Evolutionary conservation across 64 coral and sea anemone genomes (phyloP), one percentile per base, ranked within the genome.

Genomic region (Dendrophyllia cribrosa): DNA sequence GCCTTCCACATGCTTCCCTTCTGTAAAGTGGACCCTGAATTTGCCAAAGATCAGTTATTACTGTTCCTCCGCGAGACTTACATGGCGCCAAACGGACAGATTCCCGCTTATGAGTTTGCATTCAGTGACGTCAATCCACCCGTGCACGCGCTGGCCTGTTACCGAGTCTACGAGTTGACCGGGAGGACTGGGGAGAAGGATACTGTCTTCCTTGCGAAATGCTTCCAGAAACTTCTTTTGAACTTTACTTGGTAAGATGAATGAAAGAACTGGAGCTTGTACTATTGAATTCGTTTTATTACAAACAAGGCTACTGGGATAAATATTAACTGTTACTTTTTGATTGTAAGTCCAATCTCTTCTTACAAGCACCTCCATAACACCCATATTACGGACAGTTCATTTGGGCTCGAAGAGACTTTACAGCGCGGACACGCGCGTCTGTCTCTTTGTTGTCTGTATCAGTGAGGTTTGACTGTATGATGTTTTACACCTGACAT

Each of bases 101-200:
- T 98, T 17, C 96, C 96, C 12, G 96, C 96, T 4, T 98, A 98
- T 43, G 96, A 98, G 70, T 98, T 98, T 51, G 96, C 96, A 1
- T 53, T 98, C 8, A 95, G 96, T 89, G 96, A 98, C 69, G 96
- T 98, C 23, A 98, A 98, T 69, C 96, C 96, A 2, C 96, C 96
- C 0, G 96, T 98, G 6, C 93, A 98, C 22, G 96, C 96, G 3
- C 77, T 94, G 1, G 96, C 93, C 59, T 88, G 88, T 56, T 87
- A 88, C 10, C 47, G 58, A 25, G 92, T 95, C 5, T 98, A 98
- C 72, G 94, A 91, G 59, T 58, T 86, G 83, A 88, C 96, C 5
- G 96, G 86, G 69, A 66, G 76, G 46, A 70, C 83, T 52, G 96
- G 96, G 20, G 70, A 98, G 17, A 82, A 90, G 47, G 96, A 98